Conservation (phyloP, 2,113 vertebrate species). For the Rissa tridactyla region DNA sequence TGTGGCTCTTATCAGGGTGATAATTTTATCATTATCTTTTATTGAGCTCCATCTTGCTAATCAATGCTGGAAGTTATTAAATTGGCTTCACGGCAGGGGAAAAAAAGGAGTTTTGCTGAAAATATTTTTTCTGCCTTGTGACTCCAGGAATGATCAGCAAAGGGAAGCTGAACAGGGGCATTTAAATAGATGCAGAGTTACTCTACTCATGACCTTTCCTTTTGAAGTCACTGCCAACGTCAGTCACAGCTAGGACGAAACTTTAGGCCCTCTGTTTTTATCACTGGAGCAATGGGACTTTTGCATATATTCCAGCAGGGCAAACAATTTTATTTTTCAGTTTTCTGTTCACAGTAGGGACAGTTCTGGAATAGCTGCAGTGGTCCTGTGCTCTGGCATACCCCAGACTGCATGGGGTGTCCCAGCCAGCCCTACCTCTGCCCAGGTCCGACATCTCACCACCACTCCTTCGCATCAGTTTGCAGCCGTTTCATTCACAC, state of each 20-base stretch:
- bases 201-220: background rate
- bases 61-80: background rate
- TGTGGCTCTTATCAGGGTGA: background rate
- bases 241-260: background rate
- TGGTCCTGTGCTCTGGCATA: background rate
- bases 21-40: background rate
- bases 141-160: background rate
- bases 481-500: background rate
- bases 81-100: fast-evolving
- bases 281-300: background rate
- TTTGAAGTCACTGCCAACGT: background rate
- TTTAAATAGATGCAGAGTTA: background rate
- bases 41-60: background rate
- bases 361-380: background rate
- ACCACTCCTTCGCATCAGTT: fast-evolving
- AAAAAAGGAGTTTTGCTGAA: background rate
- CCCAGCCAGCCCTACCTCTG: background rate
- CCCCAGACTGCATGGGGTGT: background rate
- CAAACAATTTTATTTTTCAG: background rate
- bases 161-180: constrained; percentile 3
- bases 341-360: background rate
- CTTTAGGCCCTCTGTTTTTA: background rate
- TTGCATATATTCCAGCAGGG: background rate
- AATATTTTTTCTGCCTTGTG: background rate
- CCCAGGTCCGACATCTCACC: background rate